Percentiles rank a stretch among this genome's conserved stretches.
Evolutionary conservation across 2,113 vertebrate species (phyloP).

Genomic region (Notothenia coriiceps): DNA sequence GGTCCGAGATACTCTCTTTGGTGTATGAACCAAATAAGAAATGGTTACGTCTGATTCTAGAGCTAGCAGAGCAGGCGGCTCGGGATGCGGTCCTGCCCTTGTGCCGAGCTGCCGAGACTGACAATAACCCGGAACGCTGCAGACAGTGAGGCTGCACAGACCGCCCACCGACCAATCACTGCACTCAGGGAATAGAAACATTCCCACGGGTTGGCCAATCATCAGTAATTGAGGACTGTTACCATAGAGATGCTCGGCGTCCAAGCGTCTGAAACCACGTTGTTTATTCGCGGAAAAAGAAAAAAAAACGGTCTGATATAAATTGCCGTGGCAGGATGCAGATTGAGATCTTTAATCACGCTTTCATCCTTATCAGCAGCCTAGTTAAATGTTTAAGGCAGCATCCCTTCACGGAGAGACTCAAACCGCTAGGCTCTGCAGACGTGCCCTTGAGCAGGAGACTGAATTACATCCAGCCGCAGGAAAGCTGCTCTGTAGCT

Average conservation of each 20-base stretch:
- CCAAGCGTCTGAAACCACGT: conserved; percentile 82
- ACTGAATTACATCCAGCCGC: not conserved
- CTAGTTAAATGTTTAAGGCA: conserved; percentile 40
- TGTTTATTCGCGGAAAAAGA: conserved; percentile 74
- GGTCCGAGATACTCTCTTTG: conserved; percentile 51
- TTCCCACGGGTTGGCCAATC: conserved; percentile 87
- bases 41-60: conserved; percentile 47
- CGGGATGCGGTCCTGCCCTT: conserved; percentile 77
- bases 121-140: conserved; percentile 88
- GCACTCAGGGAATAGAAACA: conserved; percentile 75
- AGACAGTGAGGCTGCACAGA: conserved; percentile 76
- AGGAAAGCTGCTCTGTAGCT: not conserved
- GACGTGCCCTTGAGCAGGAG: conserved; percentile 40
- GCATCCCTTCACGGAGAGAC: conserved; percentile 5
- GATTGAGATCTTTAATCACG: conserved; percentile 65
- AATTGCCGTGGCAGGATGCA: conserved; percentile 54
- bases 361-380: conserved; percentile 41
- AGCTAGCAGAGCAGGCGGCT: conserved; percentile 75
- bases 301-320: conserved; percentile 39
- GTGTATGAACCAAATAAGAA: conserved; percentile 44
- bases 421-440: conserved; percentile 19
- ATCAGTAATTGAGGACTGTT: conserved; percentile 82
- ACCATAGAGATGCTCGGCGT: conserved; percentile 87
- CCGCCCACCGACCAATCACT: conserved; percentile 87
- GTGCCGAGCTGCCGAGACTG: conserved; percentile 85